Base-by-base conservation (phyloP, 2,888 invertebrate genomes). In the Antheraea assamensis region DNA sequence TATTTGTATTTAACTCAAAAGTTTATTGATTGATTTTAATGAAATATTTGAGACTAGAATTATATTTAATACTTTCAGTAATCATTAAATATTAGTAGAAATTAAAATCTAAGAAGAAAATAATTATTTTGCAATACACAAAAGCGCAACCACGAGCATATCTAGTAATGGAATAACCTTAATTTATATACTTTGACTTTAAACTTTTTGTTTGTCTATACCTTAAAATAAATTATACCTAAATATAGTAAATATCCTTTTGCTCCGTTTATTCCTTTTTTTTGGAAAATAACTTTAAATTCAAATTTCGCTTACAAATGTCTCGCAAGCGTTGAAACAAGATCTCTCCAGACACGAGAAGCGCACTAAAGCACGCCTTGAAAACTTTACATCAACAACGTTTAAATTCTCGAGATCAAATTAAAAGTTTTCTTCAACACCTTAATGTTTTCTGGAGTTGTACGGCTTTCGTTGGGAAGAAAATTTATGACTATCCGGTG, bases 191-290 rank as follows among this genome's bases (percentile, higher is more conserved):
- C 8, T 5, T 17, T 49, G 42, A 42, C 42, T 49, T 1, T 17
- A 49, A 10, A 49, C 19, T 49, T 52, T 19, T 52, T 5, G 52
- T 21, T 21, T 52, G 0, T 52, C 19, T 52, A 3, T 52, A 52
- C 17, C 3, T 52, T 17, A 17, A 49, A 17, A 13, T 1, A 49
- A 17, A 19, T 49, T 19, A n/a, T 55, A 4, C 21, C 21, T 7
- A n/a, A 55, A 21, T 86, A 86, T 79, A 85, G 84, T 81, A 87
- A 87, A 27, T 85, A 85, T 83, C 84, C 83, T 77, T 79, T 80
- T 82, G 86, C 88, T 89, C 35, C 17, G 27, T 58, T 24, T 58
- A 42, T 8, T 42, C 42, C 10, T n/a, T 72, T 74, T 64, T 31
- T 58, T 70, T 42, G 15, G 10, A 49, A 64, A 47, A 58, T 61